These are phyloP conservation scores for Laticauda laticaudata DNA, from an alignment of 2,113 vertebrate genomes.

Conservation along the genomic window DNA sequence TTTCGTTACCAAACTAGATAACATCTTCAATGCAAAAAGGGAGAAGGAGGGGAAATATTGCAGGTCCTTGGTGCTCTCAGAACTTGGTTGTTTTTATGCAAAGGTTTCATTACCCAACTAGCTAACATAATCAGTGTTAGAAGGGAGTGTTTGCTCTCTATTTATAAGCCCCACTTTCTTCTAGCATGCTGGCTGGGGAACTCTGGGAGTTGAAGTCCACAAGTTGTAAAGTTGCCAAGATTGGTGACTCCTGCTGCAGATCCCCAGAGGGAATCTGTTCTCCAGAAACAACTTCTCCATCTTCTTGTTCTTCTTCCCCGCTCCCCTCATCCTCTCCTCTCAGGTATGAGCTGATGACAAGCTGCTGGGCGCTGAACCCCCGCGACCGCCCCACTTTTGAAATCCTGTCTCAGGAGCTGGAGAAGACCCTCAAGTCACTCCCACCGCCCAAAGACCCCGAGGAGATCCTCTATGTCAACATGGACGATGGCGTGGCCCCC, in stretches of 20 bases:
- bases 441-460: slow-evolving; percentile 81
- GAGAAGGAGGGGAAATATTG: too few species aligned
- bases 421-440: slow-evolving; percentile 82
- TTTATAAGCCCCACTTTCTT: background rate
- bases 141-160: background rate
- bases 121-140: too few species aligned
- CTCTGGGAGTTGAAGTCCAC: background rate
- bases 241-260: background rate
- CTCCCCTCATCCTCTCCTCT: rapidly evolving
- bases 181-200: too few species aligned
- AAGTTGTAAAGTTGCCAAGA: background rate
- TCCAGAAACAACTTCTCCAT: background rate
- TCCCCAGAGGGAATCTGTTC: background rate
- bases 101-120: too few species aligned
- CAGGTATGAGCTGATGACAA: slow-evolving; percentile 86
- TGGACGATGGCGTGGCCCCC: slow-evolving; percentile 77
- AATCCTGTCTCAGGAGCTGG: slow-evolving; percentile 76
- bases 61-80: too few species aligned
- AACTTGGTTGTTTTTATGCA: too few species aligned
- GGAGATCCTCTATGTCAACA: slow-evolving; percentile 91
- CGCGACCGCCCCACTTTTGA: slow-evolving; percentile 82
- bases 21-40: too few species aligned
- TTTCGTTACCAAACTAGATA: too few species aligned
- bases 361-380: slow-evolving; percentile 87
- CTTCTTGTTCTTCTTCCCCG: background rate